These are phyloP conservation scores for Dryomyza anilis DNA, from an alignment of 2,888 invertebrate genomes.

Conservation along the genomic window DNA sequence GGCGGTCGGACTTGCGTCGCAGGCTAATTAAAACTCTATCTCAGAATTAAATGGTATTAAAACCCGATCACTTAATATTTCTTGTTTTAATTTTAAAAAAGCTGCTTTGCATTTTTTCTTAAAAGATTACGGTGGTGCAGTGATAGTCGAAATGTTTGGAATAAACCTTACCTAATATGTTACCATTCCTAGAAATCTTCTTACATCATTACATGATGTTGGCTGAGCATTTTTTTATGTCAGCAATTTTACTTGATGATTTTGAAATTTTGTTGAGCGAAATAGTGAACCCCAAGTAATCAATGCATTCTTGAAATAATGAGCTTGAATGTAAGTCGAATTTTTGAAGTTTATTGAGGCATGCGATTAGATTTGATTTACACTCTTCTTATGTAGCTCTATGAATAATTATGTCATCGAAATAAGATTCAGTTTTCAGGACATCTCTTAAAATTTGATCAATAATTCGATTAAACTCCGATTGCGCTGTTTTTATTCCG, in stretches of 20 bases:
- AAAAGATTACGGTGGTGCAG: constrained; percentile 31
- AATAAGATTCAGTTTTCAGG: constrained; percentile 28
- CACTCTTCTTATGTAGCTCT: constrained; percentile 27
- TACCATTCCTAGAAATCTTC: constrained; percentile 30
- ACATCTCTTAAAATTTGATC: constrained; percentile 26
- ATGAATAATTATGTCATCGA: constrained; percentile 32
- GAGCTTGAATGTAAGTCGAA: constrained; percentile 30
- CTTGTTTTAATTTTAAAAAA: constrained; percentile 26
- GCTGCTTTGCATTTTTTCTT: constrained; percentile 28
- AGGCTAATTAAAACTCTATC: constrained; percentile 20
- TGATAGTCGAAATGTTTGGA: constrained; percentile 27
- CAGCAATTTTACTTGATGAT: constrained; percentile 25
- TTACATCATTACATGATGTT: constrained; percentile 27
- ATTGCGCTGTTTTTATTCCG: constrained; percentile 12
- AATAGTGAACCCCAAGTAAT: constrained; percentile 26
- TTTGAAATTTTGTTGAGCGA: constrained; percentile 22
- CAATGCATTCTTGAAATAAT: constrained; percentile 29
- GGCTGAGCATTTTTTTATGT: constrained; percentile 29
- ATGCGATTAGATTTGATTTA: constrained; percentile 23
- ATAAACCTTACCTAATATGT: constrained; percentile 34
- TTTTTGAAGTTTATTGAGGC: constrained; percentile 28
- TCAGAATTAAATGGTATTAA: constrained; percentile 29
- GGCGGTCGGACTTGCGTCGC: constrained; percentile 32
- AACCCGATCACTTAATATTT: constrained; percentile 10
- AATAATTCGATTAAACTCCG: constrained; percentile 27